Evolutionary conservation across 2,113 vertebrate genomes (phyloP).

Genomic region (Ceyx melanurus): DNA sequence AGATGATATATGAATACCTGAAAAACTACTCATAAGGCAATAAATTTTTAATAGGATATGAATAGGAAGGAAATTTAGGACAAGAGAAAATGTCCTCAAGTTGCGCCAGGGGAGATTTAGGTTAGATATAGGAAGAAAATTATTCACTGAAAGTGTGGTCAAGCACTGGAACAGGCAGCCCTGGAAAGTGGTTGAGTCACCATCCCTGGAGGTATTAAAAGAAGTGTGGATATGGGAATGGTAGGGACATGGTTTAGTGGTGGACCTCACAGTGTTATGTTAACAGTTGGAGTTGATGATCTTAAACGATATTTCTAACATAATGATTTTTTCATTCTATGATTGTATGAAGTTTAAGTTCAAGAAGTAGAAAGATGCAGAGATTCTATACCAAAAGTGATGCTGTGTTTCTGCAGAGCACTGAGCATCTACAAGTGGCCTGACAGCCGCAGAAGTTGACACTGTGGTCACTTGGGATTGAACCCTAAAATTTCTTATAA

Average conservation of each 20-base stretch:
- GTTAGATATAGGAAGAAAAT: not conserved
- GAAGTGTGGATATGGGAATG: fast-evolving
- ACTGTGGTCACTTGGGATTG: not conserved
- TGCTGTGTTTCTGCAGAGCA: not conserved
- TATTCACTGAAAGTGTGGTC: not conserved
- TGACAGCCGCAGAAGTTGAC: not conserved
- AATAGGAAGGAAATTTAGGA: not conserved
- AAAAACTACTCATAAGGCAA: not conserved
- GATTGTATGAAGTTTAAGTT: not conserved
- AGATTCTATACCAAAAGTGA: not conserved
- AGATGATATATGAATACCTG: not conserved
- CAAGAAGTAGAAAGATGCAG: not conserved
- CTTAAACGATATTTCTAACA: not conserved
- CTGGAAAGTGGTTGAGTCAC: not conserved
- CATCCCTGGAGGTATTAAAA: not conserved
- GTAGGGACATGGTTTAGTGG: not conserved
- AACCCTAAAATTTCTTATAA: not conserved
- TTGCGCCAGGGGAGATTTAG: not conserved
- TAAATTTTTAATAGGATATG: not conserved
- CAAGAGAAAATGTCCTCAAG: not conserved
- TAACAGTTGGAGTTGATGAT: not conserved
- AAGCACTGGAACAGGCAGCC: not conserved
- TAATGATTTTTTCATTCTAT: not conserved
- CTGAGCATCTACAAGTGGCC: not conserved
- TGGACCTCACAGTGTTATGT: not conserved